Evolutionary conservation across 2,888 invertebrate species (phyloP).

Genomic region (Phortica magna): DNA sequence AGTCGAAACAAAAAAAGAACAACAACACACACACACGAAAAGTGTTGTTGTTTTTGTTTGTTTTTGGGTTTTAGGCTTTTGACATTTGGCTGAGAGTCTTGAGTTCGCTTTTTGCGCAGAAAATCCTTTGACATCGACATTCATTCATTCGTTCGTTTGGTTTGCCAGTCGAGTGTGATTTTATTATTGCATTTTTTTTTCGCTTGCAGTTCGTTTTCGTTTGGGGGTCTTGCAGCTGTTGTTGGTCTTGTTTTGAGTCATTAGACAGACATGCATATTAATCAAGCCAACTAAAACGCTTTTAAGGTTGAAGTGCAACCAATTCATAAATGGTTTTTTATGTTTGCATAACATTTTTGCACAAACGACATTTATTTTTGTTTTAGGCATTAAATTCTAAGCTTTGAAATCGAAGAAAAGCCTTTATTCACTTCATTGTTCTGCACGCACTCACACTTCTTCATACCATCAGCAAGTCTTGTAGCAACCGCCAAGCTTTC

Average conservation of each 20-base stretch:
- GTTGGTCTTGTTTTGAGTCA: background rate
- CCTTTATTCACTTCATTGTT: no score
- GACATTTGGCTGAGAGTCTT: conserved; percentile 57
- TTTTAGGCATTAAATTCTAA: no score
- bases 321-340: background rate
- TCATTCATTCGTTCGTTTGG: conserved; percentile 35
- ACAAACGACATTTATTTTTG: no score
- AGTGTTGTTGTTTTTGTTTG: conserved; percentile 4
- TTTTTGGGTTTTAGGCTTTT: conserved; percentile 52
- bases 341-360: no score
- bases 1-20: background rate
- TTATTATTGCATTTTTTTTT: background rate
- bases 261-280: background rate
- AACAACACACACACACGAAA: background rate
- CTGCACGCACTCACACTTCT: no score
- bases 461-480: no score
- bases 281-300: conserved; percentile 39
- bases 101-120: conserved; percentile 37
- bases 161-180: conserved; percentile 4
- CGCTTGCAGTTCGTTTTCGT: background rate
- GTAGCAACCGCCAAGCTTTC: no score
- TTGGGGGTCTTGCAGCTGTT: background rate
- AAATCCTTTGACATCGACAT: conserved; percentile 69
- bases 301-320: background rate
- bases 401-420: no score